Evolutionary conservation across 2,888 invertebrate genomes (phyloP).

Genomic region (Drosophila putrida): DNA sequence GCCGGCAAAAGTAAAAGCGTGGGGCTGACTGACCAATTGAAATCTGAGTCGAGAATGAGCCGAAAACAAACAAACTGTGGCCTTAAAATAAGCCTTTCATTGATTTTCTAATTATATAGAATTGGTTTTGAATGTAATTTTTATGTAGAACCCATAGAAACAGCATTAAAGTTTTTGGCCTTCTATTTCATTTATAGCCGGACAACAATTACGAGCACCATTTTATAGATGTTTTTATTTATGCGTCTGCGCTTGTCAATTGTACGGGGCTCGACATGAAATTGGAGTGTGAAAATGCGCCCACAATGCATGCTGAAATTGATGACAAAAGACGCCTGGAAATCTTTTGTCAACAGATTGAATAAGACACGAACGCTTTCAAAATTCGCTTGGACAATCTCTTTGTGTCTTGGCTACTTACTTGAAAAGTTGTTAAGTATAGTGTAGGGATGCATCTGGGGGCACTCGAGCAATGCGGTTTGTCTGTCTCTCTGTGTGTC

Average conservation of each 20-base stretch:
- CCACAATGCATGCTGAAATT: slow-evolving; percentile 55
- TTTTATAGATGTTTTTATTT: slow-evolving; percentile 29
- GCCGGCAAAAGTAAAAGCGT: slow-evolving; percentile 64
- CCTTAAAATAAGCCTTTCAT: slow-evolving; percentile 53
- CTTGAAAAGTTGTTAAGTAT: slow-evolving; percentile 18
- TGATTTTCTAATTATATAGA: slow-evolving; percentile 42
- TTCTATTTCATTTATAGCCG: slow-evolving; percentile 30
- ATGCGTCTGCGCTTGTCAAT: slow-evolving; percentile 39
- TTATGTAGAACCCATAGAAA: slow-evolving; percentile 30
- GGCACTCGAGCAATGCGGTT: slow-evolving; percentile 70
- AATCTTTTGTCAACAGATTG: slow-evolving; percentile 72
- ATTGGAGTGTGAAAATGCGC: slow-evolving; percentile 81
- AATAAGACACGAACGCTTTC: slow-evolving; percentile 60
- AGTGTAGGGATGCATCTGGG: slow-evolving; percentile 41
- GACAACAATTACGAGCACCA: slow-evolving; percentile 50
- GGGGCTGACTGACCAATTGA: slow-evolving; percentile 48
- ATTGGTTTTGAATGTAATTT: slow-evolving; percentile 39
- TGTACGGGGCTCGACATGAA: slow-evolving; percentile 53
- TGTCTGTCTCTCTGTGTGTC: slow-evolving; percentile 2
- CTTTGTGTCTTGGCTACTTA: slow-evolving; percentile 38
- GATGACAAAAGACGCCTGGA: slow-evolving; percentile 57
- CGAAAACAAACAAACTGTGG: slow-evolving; percentile 48
- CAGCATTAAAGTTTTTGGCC: slow-evolving; percentile 25
- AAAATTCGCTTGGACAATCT: slow-evolving; percentile 54
- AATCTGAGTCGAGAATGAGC: slow-evolving; percentile 13